Base-by-base conservation (phyloP, 2,888 invertebrate species). In the Phorcus lineatus region DNA sequence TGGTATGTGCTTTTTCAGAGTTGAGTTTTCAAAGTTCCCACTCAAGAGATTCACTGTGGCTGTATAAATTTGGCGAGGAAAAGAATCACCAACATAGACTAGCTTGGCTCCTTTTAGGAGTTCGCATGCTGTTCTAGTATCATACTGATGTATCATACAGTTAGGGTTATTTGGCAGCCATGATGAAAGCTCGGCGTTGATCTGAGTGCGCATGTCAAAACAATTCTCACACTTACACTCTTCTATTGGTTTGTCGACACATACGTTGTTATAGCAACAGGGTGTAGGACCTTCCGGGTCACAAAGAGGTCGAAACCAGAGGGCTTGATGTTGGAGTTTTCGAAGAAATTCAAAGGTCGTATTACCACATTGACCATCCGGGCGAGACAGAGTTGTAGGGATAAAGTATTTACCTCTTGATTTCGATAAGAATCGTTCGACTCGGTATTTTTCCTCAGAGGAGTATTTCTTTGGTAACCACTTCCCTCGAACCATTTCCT, bases 71-170 rank as follows among this genome's bases (percentile, higher is more conserved):
- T 85, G 83, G 0, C 85, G 80, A 7, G 81, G 74, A 54, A 83
- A 80, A 53, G 85, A 85, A 66, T 85, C 85, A 9, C 85, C 85
- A 6, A 80, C 78, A 77, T 83, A 77, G 36, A 75, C 19, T 1
- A 85, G 13, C 0, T 54, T 75, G 1, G 80, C 74, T 16, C 82
- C 85, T 24, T 52, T 24, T n/a, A 85, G 78, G 13, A 80, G 6
- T 2, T 31, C 47, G 53, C 85, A 85, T 31, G 85, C 81, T 66
- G 81, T 70, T 4, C 2, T 16, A 0, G 52, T 36, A 1, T 52
- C 54, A 47, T 81, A 82, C 55, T 80, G 57, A n/a, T 52, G 62
- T 13, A 81, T 76, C 13, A 28, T 52, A 74, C 85, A 85, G 7
- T 16, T 66, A 1, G 62, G 28, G n/a, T 74, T 62, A 16, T 57